A percentile compares a stretch with the other conserved stretches of the same genome.
Conservation (phyloP, 2,888 invertebrate species). For the Meiosimyza platycephala region DNA sequence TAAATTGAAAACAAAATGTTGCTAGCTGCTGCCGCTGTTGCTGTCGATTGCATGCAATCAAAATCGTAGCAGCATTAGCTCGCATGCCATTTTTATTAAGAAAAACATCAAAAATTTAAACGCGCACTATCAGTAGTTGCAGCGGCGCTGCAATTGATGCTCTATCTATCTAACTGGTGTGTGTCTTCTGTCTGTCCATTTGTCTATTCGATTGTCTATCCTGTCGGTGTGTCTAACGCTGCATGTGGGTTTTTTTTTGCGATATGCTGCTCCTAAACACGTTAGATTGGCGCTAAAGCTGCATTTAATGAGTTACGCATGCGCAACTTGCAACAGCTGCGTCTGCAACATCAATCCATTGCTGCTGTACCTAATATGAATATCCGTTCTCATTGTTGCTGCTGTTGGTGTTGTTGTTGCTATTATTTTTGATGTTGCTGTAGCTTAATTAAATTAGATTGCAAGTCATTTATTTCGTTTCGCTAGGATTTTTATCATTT, state of each 20-base stretch:
- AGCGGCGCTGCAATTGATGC: neutral
- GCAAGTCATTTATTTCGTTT: slow-evolving; percentile 35
- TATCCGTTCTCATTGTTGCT: slow-evolving; percentile 15
- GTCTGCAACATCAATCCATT: no score
- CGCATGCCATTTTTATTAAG: neutral
- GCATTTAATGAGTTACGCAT: no score
- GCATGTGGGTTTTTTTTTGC: no score
- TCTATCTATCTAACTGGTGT: neutral
- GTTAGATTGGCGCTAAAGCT: no score
- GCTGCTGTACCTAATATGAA: slow-evolving; percentile 16
- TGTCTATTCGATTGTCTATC: slow-evolving; percentile 21
- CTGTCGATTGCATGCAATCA: neutral
- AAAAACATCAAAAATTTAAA: slow-evolving; percentile 12
- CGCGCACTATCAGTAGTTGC: neutral
- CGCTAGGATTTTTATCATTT: slow-evolving; percentile 29
- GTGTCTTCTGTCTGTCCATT: slow-evolving; percentile 20
- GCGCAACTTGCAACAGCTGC: no score
- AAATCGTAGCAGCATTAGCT: neutral
- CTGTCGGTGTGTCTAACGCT: neutral
- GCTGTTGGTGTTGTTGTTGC: neutral
- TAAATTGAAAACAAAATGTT: no score
- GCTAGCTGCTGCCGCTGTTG: slow-evolving; percentile 3
- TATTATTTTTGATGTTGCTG: neutral
- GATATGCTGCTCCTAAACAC: no score
- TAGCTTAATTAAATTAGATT: slow-evolving; percentile 38